phyloP scores from a whole-genome alignment of 1,140 invertebrate genomes.

The Mycetomoellerius zeteki region DNA sequence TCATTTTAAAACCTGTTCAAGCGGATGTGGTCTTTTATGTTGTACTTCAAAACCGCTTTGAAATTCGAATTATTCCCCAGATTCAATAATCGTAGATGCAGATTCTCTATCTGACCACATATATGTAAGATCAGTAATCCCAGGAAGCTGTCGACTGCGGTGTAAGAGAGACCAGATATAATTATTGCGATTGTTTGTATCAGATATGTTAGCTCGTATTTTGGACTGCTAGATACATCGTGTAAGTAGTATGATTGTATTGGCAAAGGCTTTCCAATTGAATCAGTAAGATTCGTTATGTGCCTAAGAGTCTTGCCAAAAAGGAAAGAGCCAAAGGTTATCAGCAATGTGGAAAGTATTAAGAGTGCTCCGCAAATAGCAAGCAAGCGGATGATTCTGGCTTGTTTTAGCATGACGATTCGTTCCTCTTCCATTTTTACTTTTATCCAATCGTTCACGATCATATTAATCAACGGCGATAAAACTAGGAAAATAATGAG shows the following conservation, averaged over 20 bases:
- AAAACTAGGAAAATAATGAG: not conserved
- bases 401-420: constrained; percentile 28
- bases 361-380: not conserved
- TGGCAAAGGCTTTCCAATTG: not conserved
- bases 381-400: not conserved
- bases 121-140: constrained; percentile 41
- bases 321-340: not conserved
- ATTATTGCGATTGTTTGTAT: not conserved
- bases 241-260: constrained; percentile 32
- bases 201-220: constrained; percentile 35
- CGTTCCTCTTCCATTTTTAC: constrained; percentile 22
- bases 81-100: not conserved
- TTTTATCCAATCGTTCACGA: constrained; percentile 48
- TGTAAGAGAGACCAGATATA: constrained; percentile 1
- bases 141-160: constrained; percentile 39
- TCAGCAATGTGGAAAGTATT: not conserved
- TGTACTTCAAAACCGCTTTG: not conserved
- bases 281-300: constrained; percentile 10
- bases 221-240: constrained; percentile 34
- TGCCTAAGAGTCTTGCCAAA: not conserved
- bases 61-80: not conserved
- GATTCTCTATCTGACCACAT: constrained; percentile 52
- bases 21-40: constrained; percentile 31
- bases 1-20: constrained; percentile 35
- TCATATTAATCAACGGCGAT: constrained; percentile 31